Evolutionary conservation across 2,797 vertebrate species (phyloP).

Genomic region (Cyprinodon diabolis): DNA sequence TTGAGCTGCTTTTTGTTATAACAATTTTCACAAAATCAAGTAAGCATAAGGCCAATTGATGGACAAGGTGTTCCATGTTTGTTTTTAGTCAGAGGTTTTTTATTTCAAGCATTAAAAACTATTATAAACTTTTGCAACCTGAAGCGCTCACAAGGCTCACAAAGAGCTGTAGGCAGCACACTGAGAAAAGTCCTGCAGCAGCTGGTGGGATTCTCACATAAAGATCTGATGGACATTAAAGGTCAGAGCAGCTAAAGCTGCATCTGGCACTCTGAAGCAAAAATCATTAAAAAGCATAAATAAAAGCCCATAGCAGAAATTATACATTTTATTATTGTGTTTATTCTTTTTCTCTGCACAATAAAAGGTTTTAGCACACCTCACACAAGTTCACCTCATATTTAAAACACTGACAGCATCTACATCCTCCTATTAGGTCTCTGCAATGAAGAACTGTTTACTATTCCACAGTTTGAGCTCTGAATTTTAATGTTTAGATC

Average conservation of each 20-base stretch:
- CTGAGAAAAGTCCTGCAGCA: neutral
- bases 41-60: neutral
- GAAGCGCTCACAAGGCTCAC: neutral
- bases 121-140: neutral
- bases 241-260: neutral
- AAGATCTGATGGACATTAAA: neutral
- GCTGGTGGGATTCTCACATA: neutral
- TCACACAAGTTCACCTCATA: neutral
- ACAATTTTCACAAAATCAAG: neutral
- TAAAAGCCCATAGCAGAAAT: neutral
- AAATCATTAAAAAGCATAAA: neutral
- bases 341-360: neutral
- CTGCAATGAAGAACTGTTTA: neutral
- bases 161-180: neutral
- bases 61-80: neutral
- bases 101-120: neutral
- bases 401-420: no score
- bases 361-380: neutral
- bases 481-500: no score
- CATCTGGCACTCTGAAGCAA: neutral
- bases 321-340: neutral
- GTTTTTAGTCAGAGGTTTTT: neutral
- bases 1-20: neutral
- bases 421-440: neutral
- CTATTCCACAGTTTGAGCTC: neutral